Evolutionary conservation across 1,140 invertebrate species (phyloP).

Genomic region (Branchinecta lindahli): DNA sequence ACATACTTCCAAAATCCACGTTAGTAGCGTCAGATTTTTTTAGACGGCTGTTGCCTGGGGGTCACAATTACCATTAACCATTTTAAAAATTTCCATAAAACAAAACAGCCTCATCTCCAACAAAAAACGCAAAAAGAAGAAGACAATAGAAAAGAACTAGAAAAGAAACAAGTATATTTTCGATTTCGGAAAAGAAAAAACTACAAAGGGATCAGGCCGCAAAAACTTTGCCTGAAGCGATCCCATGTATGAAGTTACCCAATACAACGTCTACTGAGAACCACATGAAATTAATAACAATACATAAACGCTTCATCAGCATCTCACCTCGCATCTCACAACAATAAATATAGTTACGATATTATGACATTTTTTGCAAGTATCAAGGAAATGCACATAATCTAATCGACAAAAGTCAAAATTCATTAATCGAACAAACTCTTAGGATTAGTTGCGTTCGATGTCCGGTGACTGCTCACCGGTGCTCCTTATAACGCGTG

Average conservation of each 20-base stretch:
- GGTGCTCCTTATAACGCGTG: too few relatives aligned
- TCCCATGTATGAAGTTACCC: background rate
- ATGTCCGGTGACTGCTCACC: too few relatives aligned
- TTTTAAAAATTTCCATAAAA: background rate
- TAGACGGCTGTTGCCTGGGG: constrained; percentile 3
- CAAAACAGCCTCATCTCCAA: background rate
- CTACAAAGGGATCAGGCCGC: background rate
- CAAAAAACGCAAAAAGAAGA: background rate
- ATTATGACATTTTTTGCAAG: background rate
- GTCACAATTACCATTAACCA: constrained; percentile 8
- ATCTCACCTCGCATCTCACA: background rate
- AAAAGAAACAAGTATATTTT: background rate
- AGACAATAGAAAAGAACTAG: background rate
- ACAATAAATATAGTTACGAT: background rate
- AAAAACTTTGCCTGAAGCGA: background rate
- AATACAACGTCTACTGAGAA: background rate
- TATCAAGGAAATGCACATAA: too few relatives aligned
- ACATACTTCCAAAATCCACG: constrained; percentile 5
- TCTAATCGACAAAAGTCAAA: too few relatives aligned
- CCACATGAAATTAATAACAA: background rate
- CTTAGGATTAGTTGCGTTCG: too few relatives aligned
- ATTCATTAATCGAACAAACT: too few relatives aligned
- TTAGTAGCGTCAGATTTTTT: background rate
- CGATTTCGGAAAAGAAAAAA: constrained; percentile 1
- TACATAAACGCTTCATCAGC: too few relatives aligned